A percentile compares a stretch with the other conserved stretches of the same genome.
Conservation (phyloP, 2,113 vertebrate genomes). For the Zosterops borbonicus region DNA sequence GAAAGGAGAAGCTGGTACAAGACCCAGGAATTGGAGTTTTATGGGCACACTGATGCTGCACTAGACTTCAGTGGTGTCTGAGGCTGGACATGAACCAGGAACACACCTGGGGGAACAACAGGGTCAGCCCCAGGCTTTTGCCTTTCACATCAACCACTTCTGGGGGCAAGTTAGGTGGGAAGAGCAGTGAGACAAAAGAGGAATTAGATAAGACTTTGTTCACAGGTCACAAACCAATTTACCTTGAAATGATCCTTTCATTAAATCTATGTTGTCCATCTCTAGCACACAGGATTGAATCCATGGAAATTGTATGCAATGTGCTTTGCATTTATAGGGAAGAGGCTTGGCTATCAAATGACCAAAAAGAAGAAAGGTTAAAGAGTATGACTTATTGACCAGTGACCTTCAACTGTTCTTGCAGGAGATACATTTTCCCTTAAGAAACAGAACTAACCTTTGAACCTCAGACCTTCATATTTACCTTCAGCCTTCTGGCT, state of each 20-base stretch:
- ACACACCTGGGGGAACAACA: neutral
- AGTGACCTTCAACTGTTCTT: slow-evolving; percentile 21
- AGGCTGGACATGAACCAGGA: neutral
- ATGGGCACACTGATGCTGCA: fast-evolving
- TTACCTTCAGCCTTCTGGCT: slow-evolving; percentile 50
- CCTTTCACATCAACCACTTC: neutral
- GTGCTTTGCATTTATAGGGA: neutral
- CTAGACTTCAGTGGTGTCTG: neutral
- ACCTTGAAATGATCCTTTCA: neutral
- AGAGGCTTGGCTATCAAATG: slow-evolving; percentile 10
- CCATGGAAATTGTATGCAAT: neutral
- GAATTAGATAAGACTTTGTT: neutral
- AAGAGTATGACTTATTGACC: slow-evolving; percentile 45
- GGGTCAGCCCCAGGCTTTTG: neutral
- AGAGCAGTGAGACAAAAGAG: neutral
- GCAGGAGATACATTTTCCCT: slow-evolving; percentile 1
- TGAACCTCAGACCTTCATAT: slow-evolving; percentile 43
- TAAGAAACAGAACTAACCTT: slow-evolving; percentile 43
- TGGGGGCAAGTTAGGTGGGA: neutral
- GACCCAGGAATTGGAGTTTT: neutral
- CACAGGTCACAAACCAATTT: neutral
- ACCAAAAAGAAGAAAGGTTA: slow-evolving; percentile 32
- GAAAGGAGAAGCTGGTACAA: neutral
- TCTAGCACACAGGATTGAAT: neutral
- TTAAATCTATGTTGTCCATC: neutral